These are phyloP conservation scores for Chironomus tepperi DNA, from an alignment of 1,140 invertebrate genomes.

Conservation along the genomic window DNA sequence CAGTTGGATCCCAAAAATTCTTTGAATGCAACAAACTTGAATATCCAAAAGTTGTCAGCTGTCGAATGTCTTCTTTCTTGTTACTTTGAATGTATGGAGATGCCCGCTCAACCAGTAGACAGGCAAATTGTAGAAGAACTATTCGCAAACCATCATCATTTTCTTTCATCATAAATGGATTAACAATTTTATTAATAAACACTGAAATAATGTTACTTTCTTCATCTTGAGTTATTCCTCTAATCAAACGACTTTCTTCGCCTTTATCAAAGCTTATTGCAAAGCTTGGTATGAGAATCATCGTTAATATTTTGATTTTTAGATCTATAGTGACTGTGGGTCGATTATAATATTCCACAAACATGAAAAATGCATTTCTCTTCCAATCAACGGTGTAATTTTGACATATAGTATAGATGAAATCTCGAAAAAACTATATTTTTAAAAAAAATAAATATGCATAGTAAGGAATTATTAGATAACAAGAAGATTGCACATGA, in stretches of 20 bases:
- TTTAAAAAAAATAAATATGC: neutral
- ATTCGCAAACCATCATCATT: slow-evolving; percentile 83
- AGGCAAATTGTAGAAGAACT: slow-evolving; percentile 88
- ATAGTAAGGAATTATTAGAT: too few relatives aligned
- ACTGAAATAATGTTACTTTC: slow-evolving; percentile 88
- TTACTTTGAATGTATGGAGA: slow-evolving; percentile 93
- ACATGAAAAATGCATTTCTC: slow-evolving; percentile 86
- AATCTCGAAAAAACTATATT: slow-evolving; percentile 85
- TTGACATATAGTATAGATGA: slow-evolving; percentile 87
- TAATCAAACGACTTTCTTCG: slow-evolving; percentile 80
- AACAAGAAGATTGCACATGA: neutral
- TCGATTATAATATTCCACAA: slow-evolving; percentile 79
- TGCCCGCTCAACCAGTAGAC: slow-evolving; percentile 88
- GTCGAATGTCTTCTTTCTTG: slow-evolving; percentile 83
- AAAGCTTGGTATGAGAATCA: slow-evolving; percentile 91
- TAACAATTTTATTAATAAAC: slow-evolving; percentile 84
- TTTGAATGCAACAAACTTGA: slow-evolving; percentile 85
- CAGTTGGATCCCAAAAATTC: slow-evolving; percentile 92
- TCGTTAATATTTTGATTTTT: slow-evolving; percentile 64
- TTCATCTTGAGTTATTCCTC: slow-evolving; percentile 67
- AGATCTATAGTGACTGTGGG: slow-evolving; percentile 69
- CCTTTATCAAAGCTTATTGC: slow-evolving; percentile 87
- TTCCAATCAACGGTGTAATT: slow-evolving; percentile 93
- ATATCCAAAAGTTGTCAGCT: slow-evolving; percentile 99
- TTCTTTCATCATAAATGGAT: slow-evolving; percentile 81